Percentiles rank a stretch among this genome's conserved stretches.
Conservation (phyloP, 1,140 invertebrate species). For the Lysiphlebus fabarum region DNA sequence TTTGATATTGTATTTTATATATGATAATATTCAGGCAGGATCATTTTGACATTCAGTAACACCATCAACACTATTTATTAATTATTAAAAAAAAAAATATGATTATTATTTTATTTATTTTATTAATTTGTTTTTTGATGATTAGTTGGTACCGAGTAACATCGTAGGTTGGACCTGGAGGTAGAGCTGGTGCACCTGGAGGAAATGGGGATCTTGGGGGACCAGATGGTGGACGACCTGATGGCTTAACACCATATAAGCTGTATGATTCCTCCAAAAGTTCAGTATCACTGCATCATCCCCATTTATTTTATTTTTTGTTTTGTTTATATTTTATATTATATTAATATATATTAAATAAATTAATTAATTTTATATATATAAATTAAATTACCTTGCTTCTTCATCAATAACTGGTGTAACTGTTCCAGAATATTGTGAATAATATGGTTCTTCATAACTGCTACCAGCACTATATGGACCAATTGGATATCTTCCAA, state of each 20-base stretch:
- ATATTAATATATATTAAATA: constrained; percentile 11
- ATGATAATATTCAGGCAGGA: background rate
- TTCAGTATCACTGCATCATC: constrained; percentile 65
- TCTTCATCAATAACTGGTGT: constrained; percentile 90
- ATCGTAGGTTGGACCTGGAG: constrained; percentile 58
- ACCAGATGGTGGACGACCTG: constrained; percentile 59
- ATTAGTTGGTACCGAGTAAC: constrained; percentile 53
- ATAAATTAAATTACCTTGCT: constrained; percentile 62
- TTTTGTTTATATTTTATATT: background rate
- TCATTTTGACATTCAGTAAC: background rate
- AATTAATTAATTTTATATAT: constrained; percentile 15
- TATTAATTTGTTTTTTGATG: constrained; percentile 5
- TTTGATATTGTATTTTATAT: too few relatives aligned
- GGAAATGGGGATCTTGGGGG: constrained; percentile 53
- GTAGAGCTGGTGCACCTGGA: constrained; percentile 53
- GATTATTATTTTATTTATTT: constrained; percentile 14
- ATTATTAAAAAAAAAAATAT: background rate
- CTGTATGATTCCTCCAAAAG: constrained; percentile 76
- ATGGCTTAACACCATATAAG: constrained; percentile 72
- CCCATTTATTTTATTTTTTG: constrained; percentile 22
- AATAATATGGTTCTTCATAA: constrained; percentile 85
- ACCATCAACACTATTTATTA: background rate
- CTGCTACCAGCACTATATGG: constrained; percentile 58
- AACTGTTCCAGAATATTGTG: constrained; percentile 75
- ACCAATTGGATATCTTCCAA: constrained; percentile 47